These are phyloP conservation scores for Drosophila lacteicornis DNA, from an alignment of 1,140 invertebrate genomes.

Conservation along the genomic window DNA sequence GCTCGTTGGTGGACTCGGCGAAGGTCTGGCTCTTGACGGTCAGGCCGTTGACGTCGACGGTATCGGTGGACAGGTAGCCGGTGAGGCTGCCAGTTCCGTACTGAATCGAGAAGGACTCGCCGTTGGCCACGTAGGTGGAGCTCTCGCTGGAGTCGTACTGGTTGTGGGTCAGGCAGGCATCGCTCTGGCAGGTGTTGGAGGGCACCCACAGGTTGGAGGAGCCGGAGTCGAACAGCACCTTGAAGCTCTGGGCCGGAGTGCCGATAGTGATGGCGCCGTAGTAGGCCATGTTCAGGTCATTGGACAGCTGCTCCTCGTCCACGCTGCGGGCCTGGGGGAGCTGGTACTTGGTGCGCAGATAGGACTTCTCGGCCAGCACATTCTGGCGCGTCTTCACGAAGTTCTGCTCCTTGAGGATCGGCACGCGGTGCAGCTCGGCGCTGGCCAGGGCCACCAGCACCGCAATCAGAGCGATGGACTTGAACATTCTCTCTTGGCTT, in stretches of 20 bases:
- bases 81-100: slow-evolving; percentile 98
- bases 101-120: slow-evolving; percentile 94
- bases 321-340: slow-evolving; percentile 42
- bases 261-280: slow-evolving; percentile 97
- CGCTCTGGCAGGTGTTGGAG: slow-evolving; percentile 94
- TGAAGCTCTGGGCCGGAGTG: slow-evolving; percentile 95
- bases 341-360: slow-evolving; percentile 60
- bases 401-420: slow-evolving; percentile 63
- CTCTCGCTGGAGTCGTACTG: slow-evolving; percentile 94
- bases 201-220: slow-evolving; percentile 99
- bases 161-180: slow-evolving; percentile 94
- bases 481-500: slow-evolving; percentile 59
- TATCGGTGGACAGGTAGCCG: slow-evolving; percentile 96
- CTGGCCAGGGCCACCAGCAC: slow-evolving; percentile 69
- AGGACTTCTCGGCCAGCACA: slow-evolving; percentile 58
- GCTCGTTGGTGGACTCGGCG: slow-evolving; percentile 97
- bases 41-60: slow-evolving; percentile 89
- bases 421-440: slow-evolving; percentile 67
- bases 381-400: slow-evolving; percentile 70
- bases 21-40: slow-evolving; percentile 94
- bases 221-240: slow-evolving; percentile 98
- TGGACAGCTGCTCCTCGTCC: slow-evolving; percentile 86
- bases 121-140: slow-evolving; percentile 93
- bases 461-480: slow-evolving; percentile 42
- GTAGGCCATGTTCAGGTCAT: slow-evolving; percentile 98